These are phyloP conservation scores for Aplodontia rufa DNA, from an alignment of 2,113 vertebrate genomes.

Conservation along the genomic window DNA sequence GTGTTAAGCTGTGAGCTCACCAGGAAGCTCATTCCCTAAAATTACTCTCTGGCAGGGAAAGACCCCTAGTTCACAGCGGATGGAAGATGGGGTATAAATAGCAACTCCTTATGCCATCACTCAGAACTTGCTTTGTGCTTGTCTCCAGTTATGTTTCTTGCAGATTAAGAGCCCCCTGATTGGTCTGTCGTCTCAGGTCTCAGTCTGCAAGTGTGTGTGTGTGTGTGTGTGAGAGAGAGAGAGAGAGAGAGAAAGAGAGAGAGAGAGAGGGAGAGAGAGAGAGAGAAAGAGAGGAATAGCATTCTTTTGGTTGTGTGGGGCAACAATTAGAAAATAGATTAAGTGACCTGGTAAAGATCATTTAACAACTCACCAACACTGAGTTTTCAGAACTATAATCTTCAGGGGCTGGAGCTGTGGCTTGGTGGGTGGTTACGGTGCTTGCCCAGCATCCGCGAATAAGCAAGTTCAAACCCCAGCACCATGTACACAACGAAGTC, in stretches of 20 bases:
- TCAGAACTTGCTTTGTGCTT: neutral
- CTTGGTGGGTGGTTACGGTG: no score
- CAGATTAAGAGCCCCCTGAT: neutral
- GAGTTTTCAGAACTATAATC: neutral
- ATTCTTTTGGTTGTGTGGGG: neutral
- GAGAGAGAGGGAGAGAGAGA: neutral
- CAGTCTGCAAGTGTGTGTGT: neutral
- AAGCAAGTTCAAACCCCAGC: no score
- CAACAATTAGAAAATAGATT: neutral
- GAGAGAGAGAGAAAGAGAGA: neutral
- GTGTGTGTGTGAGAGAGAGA: neutral
- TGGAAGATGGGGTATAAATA: constrained; percentile 78
- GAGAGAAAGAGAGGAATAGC: neutral
- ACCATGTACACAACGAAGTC: no score
- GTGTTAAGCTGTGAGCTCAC: constrained; percentile 81
- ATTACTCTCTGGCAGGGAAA: constrained; percentile 80
- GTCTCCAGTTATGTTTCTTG: neutral
- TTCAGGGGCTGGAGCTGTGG: no score
- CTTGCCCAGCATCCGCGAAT: no score
- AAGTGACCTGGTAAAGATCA: neutral
- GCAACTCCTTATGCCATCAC: constrained; percentile 31
- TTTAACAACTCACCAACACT: neutral
- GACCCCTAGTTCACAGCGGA: constrained; percentile 70
- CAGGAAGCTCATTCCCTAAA: constrained; percentile 82
- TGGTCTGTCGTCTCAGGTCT: neutral